Base-by-base conservation (phyloP, 1,140 invertebrate genomes). In the Camponotus vicinus region DNA sequence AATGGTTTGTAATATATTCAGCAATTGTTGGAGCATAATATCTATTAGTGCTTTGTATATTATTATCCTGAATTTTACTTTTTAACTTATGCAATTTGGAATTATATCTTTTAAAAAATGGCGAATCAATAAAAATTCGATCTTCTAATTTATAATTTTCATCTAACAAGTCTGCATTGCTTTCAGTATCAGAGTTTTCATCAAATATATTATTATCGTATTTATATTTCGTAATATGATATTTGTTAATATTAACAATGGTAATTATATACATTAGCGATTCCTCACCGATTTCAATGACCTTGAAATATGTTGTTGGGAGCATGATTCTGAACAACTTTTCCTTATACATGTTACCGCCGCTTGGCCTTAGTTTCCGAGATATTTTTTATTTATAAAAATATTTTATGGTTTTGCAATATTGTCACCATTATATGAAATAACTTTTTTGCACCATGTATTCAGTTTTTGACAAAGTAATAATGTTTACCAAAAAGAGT, bases 71-170 rank as follows among this genome's bases (percentile, higher is more conserved):
- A 37, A 71, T 15, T 18, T 9, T 71, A 52, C n/a, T 71, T 71
- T 71, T 71, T n/a, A 71, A n/a, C 0, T 52, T 5, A 8, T 11
- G 11, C 5, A 71, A 34, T 71, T 52, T 71, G 13, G 69, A 27
- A 9, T 1, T 34, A 34, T 71, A 71, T 71, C 45, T 52, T 71
- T 71, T 71, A 34, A n/a, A 71, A n/a, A 71, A 71, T n/a, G 49
- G 69, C 15, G 49, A 71, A 55, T 71, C 45, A 9, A n/a, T 55
- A 32, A 71, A 71, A n/a, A 55, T n/a, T 71, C 37, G 7, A 69
- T 27, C 45, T 71, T 71, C 69, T 34, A 71, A 3, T 71, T 71
- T 52, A 37, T 71, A 52, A n/a, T 71, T 71, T 34, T 71, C 27
- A 13, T 71, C 15, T 55, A 34, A 55, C 0, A 71, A 34, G 18